Conservation (phyloP, 1,140 invertebrate species). For the Bathynomus jamesi region DNA sequence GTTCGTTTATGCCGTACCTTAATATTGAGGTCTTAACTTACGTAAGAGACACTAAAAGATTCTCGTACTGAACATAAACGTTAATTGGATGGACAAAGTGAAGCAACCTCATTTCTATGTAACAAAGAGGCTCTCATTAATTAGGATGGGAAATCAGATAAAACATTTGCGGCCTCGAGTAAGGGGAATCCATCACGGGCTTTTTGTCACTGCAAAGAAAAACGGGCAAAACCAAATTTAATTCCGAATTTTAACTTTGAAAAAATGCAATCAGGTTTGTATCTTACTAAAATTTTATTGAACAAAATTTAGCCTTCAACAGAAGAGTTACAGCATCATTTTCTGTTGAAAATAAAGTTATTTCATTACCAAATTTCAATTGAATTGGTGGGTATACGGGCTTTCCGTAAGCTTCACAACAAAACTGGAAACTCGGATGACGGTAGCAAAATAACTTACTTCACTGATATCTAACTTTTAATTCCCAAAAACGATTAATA, state of each 20-base stretch:
- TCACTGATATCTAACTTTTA: no score
- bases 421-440: no score
- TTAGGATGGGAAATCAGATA: conserved; percentile 24
- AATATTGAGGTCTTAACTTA: no score
- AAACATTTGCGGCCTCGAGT: conserved; percentile 36
- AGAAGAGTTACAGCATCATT: neutral
- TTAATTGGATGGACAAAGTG: no score
- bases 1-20: no score
- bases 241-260: neutral
- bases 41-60: no score
- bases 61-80: no score
- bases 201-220: conserved; percentile 37
- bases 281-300: neutral
- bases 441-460: no score
- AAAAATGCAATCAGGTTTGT: neutral
- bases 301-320: neutral
- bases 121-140: no score
- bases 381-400: neutral
- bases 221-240: neutral
- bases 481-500: no score
- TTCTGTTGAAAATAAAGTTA: neutral
- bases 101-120: no score
- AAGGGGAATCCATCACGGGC: conserved; percentile 35
- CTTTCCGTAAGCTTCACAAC: conserved; percentile 5
- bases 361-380: neutral